These are phyloP conservation scores for Thymelicus lineola DNA, from an alignment of 2,888 invertebrate genomes.

Conservation along the genomic window DNA sequence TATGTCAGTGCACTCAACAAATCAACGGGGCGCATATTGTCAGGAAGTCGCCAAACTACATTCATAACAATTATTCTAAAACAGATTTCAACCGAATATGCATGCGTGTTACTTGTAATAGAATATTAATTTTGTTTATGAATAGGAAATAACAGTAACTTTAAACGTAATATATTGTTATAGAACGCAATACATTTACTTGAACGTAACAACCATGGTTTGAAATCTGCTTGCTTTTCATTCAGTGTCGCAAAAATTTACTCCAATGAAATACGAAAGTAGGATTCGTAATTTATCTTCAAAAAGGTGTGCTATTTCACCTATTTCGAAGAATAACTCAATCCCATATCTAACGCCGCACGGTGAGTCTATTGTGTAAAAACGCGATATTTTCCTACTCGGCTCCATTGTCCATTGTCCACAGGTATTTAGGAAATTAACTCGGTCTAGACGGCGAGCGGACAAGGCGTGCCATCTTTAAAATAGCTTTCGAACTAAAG, in stretches of 20 bases:
- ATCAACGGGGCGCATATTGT: slow-evolving; percentile 53
- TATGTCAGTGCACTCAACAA: slow-evolving; percentile 46
- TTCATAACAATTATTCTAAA: slow-evolving; percentile 46
- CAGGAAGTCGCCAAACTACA: slow-evolving; percentile 50
- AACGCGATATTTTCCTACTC: slow-evolving; percentile 48
- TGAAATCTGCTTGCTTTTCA: too few relatives aligned
- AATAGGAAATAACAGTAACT: not conserved
- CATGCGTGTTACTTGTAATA: not conserved
- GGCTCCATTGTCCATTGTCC: slow-evolving; percentile 57
- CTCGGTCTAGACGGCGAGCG: slow-evolving; percentile 63
- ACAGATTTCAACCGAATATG: slow-evolving; percentile 31
- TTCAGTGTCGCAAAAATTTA: too few relatives aligned
- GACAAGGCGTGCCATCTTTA: slow-evolving; percentile 29
- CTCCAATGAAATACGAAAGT: too few relatives aligned
- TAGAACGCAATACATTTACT: too few relatives aligned
- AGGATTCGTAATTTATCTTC: not conserved
- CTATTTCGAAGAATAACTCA: slow-evolving; percentile 5
- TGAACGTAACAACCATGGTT: too few relatives aligned
- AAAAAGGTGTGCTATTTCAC: not conserved
- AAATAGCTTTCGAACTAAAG: slow-evolving; percentile 13
- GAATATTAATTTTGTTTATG: not conserved
- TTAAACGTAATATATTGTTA: not conserved
- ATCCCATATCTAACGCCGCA: not conserved
- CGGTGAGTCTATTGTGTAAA: slow-evolving; percentile 7
- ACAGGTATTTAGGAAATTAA: slow-evolving; percentile 71